phyloP scores from a whole-genome alignment of 2,888 invertebrate species.

The Argyra leucocephala region DNA sequence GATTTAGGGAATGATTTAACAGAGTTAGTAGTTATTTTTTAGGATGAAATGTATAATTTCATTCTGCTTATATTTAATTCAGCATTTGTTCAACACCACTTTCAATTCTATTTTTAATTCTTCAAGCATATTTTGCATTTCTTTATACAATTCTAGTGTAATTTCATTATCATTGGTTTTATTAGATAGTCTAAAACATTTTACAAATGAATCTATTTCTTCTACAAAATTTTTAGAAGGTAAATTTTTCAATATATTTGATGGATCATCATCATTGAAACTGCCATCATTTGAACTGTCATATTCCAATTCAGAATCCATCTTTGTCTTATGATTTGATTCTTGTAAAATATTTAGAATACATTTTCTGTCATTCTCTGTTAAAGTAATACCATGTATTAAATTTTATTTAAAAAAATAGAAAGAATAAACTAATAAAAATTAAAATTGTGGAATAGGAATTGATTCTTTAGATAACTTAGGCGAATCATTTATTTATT shows the following conservation, averaged over 20 bases:
- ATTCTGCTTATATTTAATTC: conserved; percentile 29
- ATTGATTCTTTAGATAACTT: no score
- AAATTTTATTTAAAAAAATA: no score
- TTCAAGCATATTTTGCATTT: conserved; percentile 31
- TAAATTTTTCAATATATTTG: background rate
- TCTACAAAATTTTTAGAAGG: background rate
- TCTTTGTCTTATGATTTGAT: no score
- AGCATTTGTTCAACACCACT: conserved; percentile 26
- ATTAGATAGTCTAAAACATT: background rate
- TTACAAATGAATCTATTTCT: background rate
- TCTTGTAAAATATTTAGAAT: no score
- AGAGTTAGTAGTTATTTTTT: background rate
- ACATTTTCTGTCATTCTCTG: no score
- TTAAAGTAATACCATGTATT: no score
- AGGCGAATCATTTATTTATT: no score
- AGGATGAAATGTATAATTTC: conserved; percentile 23
- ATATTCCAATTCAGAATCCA: background rate
- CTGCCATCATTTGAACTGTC: background rate
- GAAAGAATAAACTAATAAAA: no score
- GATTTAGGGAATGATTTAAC: conserved; percentile 26
- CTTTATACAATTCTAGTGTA: conserved; percentile 31
- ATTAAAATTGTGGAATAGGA: no score
- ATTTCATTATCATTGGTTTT: conserved; percentile 20
- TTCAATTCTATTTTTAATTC: conserved; percentile 26
- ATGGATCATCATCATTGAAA: background rate